These are phyloP conservation scores for Pseudochirops cupreus DNA, from an alignment of 2,797 vertebrate species.

Conservation along the genomic window DNA sequence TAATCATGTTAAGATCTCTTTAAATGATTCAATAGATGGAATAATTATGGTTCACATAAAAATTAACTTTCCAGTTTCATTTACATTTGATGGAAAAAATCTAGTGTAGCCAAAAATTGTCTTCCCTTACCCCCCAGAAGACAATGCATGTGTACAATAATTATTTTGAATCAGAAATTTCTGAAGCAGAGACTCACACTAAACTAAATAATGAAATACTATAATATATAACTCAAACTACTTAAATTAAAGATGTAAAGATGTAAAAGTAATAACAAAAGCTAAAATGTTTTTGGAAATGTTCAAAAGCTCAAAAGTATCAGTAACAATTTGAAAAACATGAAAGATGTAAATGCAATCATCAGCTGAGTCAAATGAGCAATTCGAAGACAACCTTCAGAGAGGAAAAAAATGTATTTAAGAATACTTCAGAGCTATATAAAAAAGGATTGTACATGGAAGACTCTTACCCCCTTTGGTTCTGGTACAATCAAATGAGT, in stretches of 20 bases:
- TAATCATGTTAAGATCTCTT: neutral
- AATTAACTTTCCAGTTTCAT: neutral
- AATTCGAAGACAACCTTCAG: neutral
- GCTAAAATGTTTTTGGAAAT: neutral
- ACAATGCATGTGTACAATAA: neutral
- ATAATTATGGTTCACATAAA: neutral
- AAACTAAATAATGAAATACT: neutral
- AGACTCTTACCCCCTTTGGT: constrained; percentile 94
- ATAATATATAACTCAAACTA: neutral
- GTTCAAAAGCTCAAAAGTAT: neutral
- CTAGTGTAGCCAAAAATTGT: neutral
- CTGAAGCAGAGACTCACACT: neutral
- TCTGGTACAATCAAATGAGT: constrained; percentile 97
- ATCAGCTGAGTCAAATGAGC: neutral
- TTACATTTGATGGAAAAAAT: neutral
- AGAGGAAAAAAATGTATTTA: constrained; percentile 22
- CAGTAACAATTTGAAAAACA: neutral
- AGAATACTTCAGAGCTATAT: constrained; percentile 40
- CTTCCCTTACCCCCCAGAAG: neutral
- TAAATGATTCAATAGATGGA: neutral
- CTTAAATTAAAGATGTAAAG: constrained; percentile 16
- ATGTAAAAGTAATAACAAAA: neutral
- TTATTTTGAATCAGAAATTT: neutral
- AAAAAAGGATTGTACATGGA: neutral
- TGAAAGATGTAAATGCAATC: constrained; percentile 16